These are phyloP conservation scores for Podarcis muralis DNA, from an alignment of 2,113 vertebrate genomes.

Conservation along the genomic window DNA sequence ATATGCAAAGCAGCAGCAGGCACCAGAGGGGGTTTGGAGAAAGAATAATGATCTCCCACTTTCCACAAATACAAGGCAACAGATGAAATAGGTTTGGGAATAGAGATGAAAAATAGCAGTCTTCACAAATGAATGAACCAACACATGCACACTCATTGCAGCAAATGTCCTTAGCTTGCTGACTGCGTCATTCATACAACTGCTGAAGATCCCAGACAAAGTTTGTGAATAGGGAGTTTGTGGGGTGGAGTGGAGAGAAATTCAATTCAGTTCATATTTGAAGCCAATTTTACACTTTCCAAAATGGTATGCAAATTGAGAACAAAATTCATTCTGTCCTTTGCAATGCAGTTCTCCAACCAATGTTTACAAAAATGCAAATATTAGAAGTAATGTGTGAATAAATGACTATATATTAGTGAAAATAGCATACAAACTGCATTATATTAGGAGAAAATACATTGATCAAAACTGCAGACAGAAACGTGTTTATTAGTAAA, in stretches of 20 bases:
- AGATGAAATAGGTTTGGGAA: neutral
- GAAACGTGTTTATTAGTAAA: neutral
- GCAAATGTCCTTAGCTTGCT: neutral
- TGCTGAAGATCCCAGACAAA: neutral
- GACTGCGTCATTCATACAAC: neutral
- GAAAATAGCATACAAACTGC: no score
- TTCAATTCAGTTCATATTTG: no score
- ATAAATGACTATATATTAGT: no score
- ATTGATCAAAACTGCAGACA: neutral
- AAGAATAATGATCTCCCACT: neutral
- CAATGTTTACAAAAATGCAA: no score
- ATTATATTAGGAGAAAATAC: no score
- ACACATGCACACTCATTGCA: neutral
- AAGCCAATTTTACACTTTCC: no score
- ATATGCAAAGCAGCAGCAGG: accelerated
- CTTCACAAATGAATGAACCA: neutral
- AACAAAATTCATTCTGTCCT: no score
- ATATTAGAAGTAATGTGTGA: no score
- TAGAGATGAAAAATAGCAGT: neutral
- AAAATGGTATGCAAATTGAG: no score
- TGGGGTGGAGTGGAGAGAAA: no score
- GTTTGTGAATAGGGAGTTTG: neutral
- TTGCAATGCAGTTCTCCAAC: no score
- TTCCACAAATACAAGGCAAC: neutral
- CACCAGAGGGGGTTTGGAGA: neutral